Conservation (phyloP, 2,888 invertebrate genomes). For the Drosophila pseudotakahashii region DNA sequence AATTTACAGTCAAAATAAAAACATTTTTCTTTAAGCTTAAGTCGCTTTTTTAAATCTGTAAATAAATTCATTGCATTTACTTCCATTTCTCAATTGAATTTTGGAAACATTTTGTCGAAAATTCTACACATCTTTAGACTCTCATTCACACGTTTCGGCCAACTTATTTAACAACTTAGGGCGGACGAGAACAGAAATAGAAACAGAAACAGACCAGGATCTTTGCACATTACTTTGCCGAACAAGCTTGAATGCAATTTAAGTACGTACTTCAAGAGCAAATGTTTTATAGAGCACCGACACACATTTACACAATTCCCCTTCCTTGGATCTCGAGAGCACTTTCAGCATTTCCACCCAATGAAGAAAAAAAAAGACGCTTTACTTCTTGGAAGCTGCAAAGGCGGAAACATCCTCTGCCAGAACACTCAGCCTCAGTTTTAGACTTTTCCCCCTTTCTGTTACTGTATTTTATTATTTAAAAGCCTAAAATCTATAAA, state of each 20-base stretch:
- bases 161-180: constrained; percentile 72
- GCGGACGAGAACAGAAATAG: constrained; percentile 29
- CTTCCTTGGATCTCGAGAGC: constrained; percentile 53
- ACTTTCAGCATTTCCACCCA: constrained; percentile 55
- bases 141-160: constrained; percentile 72
- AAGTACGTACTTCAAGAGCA: constrained; percentile 74
- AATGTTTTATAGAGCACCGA: constrained; percentile 74
- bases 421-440: constrained; percentile 27
- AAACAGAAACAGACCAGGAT: constrained; percentile 46
- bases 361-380: constrained; percentile 45
- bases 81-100: not conserved
- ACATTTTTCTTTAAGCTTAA: not conserved
- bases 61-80: not conserved
- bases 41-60: not conserved
- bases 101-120: constrained; percentile 17
- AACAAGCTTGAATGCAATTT: constrained; percentile 73
- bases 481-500: constrained; percentile 79
- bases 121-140: constrained; percentile 73
- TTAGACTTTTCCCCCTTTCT: constrained; percentile 14
- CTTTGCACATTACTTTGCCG: constrained; percentile 63
- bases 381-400: constrained; percentile 49
- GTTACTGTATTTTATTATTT: constrained; percentile 71
- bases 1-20: too few relatives aligned
- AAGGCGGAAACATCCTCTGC: constrained; percentile 34
- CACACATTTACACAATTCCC: constrained; percentile 42